Evolutionary conservation across 2,113 vertebrate genomes (phyloP), one percentile per base, ranked within the genome.

Genomic region (Apteryx owenii): DNA sequence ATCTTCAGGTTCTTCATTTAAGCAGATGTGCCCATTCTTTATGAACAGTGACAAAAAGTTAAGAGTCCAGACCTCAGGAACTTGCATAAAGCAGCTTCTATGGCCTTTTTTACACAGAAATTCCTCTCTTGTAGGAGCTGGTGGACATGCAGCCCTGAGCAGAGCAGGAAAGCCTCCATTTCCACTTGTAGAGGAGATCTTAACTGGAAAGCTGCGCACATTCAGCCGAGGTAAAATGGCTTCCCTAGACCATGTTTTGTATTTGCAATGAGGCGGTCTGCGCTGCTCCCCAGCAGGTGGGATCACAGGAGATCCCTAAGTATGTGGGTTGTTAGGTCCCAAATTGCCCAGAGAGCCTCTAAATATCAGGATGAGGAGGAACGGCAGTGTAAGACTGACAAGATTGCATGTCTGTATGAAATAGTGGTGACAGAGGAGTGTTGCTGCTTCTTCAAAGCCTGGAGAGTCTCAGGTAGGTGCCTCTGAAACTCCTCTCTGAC

Each of bases 81-180:
- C 28, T 7, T 9, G 8, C 16, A 54, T 46, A 23, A 3, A 1
- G 0, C 40, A 84, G 77, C 5, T 36, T 73, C 8, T 31, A 1
- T 8, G 38, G 20, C 25, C 50, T 71, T 66, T 31, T 75, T 84
- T 81, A 64, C 26, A 60, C 16, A 62, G 11, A 6, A n/a, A 17
- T 66, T 92, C 64, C 46, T 46, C 26, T 9, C 56, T 92, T 54
- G 62, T 44, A 53, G 83, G 50, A 78, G 40, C 48, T 65, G 53
- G 53, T 64, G 48, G 56, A 28, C 54, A 58, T 33, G 29, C 56
- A 53, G 23, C 40, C 73, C 89, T 75, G 50, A 7, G 33, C 22
- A 36, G 33, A 71, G 31, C 50, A 70, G 87, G 44, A 60, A 96
- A 90, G 40, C 46, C 51, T 75, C 31, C 21, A 64, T n/a, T 42